These are phyloP conservation scores for Sprattus sprattus DNA, from an alignment of 2,113 vertebrate species.

Conservation along the genomic window DNA sequence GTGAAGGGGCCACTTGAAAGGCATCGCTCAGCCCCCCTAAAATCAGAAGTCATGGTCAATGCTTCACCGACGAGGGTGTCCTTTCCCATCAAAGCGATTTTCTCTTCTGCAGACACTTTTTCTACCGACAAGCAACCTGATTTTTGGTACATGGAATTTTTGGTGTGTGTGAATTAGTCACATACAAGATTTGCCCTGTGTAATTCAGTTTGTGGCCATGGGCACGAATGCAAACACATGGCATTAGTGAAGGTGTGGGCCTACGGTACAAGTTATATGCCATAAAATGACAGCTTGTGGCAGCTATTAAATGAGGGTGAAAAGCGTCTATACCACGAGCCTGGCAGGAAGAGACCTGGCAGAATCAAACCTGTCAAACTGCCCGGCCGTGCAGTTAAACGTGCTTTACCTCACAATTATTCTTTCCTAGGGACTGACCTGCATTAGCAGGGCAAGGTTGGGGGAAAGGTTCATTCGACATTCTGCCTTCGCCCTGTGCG, in stretches of 20 bases:
- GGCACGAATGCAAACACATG: no score
- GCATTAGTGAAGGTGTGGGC: no score
- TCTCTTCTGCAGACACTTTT: not conserved
- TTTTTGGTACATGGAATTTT: no score
- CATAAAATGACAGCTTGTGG: not conserved
- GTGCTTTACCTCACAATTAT: not conserved
- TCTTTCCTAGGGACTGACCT: not conserved
- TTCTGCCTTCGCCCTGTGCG: not conserved
- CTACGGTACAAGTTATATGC: not conserved
- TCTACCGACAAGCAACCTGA: no score
- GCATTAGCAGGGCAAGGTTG: not conserved
- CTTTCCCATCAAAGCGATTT: not conserved
- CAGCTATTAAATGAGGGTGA: not conserved
- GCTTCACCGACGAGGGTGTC: not conserved
- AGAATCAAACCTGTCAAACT: not conserved
- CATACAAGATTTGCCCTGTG: no score
- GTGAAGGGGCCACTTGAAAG: not conserved
- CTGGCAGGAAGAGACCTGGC: not conserved
- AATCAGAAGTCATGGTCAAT: not conserved
- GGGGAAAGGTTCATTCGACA: not conserved
- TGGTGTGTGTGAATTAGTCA: no score
- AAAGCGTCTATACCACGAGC: not conserved
- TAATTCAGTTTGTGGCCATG: no score
- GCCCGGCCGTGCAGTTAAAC: not conserved
- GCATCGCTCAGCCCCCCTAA: not conserved